Evolutionary conservation across 2,113 vertebrate species (phyloP).

Genomic region (Oncorhynchus kisutch): DNA sequence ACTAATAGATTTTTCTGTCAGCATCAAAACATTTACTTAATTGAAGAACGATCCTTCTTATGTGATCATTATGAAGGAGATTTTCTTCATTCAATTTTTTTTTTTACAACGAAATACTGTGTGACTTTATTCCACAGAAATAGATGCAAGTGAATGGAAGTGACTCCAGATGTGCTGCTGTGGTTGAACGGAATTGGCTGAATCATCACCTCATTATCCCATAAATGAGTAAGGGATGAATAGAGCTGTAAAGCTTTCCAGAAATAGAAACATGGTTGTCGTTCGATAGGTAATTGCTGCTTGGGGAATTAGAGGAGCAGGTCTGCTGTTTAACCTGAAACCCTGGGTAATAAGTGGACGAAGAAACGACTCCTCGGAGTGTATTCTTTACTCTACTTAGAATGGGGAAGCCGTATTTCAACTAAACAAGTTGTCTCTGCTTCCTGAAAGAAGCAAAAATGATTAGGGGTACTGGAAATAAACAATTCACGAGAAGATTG

Average conservation of each 20-base stretch:
- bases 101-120: background rate
- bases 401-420: background rate
- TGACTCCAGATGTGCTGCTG: slow-evolving; percentile 12
- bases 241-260: slow-evolving; percentile 12
- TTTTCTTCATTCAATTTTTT: background rate
- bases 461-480: background rate
- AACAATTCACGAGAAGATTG: background rate
- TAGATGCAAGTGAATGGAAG: background rate
- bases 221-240: slow-evolving; percentile 1
- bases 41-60: too few species aligned
- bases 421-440: background rate
- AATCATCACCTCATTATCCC: background rate
- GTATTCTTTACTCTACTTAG: slow-evolving; percentile 2
- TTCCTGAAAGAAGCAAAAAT: background rate
- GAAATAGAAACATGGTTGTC: background rate
- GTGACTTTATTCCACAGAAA: background rate
- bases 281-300: slow-evolving; percentile 16
- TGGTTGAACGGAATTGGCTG: background rate
- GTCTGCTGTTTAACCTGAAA: background rate
- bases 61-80: too few species aligned
- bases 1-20: background rate
- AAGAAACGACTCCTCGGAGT: background rate
- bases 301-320: slow-evolving; percentile 2
- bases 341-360: background rate
- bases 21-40: too few species aligned